These are phyloP conservation scores for Batillaria attramentaria DNA, from an alignment of 1,140 invertebrate species.

Conservation along the genomic window DNA sequence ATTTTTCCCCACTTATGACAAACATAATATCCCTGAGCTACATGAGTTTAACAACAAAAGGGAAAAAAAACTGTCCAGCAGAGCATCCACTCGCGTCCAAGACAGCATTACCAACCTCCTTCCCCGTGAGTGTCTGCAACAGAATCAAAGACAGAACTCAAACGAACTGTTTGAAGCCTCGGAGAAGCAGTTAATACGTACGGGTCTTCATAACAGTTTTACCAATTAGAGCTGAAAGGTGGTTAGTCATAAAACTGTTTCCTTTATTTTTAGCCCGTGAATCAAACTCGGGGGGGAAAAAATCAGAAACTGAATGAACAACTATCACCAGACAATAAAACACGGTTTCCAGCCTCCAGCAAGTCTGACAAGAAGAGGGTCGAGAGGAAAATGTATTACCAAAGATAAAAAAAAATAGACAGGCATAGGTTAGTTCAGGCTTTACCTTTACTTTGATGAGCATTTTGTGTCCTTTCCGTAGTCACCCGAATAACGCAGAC, in stretches of 20 bases:
- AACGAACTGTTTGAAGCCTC: not conserved
- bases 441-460: conserved; percentile 43
- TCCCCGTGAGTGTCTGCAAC: conserved; percentile 60
- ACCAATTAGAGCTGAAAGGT: not conserved
- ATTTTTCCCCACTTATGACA: too few species aligned
- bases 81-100: too few species aligned
- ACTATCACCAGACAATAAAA: not conserved
- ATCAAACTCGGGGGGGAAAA: not conserved
- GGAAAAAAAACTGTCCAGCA: too few species aligned
- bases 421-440: not conserved
- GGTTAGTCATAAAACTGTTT: not conserved
- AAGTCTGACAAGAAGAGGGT: too few species aligned
- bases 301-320: not conserved
- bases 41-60: too few species aligned
- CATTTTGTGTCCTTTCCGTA: conserved; percentile 21
- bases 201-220: not conserved
- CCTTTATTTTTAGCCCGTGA: not conserved
- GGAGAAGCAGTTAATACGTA: not conserved
- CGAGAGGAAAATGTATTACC: too few species aligned
- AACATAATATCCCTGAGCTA: too few species aligned
- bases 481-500: not conserved
- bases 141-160: conserved; percentile 31
- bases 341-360: too few species aligned
- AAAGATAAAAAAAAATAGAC: too few species aligned
- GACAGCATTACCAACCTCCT: conserved; percentile 52